Evolutionary conservation across 2,113 vertebrate species (phyloP).

Genomic region (Theropithecus gelada): DNA sequence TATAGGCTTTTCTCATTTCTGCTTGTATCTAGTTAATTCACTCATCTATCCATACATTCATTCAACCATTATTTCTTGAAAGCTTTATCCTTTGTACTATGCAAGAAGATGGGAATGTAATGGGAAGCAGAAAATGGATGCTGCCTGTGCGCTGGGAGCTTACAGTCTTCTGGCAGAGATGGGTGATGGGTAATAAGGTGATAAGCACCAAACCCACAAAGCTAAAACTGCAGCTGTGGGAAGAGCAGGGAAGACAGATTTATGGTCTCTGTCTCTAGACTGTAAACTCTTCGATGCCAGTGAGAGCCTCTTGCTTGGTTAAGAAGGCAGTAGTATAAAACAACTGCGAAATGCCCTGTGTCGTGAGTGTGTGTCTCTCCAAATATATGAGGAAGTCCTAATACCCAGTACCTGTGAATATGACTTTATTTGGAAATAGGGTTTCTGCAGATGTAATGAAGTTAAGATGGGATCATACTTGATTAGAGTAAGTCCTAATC

Average conservation of each 20-base stretch:
- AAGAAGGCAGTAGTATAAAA: background rate
- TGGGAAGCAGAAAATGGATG: background rate
- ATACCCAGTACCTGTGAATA: background rate
- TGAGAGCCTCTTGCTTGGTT: background rate
- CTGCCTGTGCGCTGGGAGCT: background rate
- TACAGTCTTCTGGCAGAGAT: background rate
- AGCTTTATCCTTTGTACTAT: background rate
- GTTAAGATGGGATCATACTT: background rate
- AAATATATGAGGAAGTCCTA: background rate
- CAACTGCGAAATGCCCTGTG: background rate
- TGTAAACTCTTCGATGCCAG: background rate
- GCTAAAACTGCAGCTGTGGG: background rate
- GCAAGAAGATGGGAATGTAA: background rate
- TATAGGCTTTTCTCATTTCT: background rate
- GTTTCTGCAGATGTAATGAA: background rate
- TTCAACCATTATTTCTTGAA: background rate
- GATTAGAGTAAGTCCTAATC: background rate
- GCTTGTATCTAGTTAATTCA: background rate
- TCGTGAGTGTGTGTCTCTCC: background rate
- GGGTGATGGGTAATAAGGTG: background rate
- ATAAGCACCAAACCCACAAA: background rate
- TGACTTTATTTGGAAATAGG: background rate
- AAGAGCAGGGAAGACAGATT: background rate
- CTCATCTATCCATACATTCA: background rate
- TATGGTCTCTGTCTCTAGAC: background rate